Percentiles rank a stretch among this genome's conserved stretches.
Evolutionary conservation across 2,888 invertebrate genomes (phyloP).

Genomic region (Oxycera nigricornis): DNA sequence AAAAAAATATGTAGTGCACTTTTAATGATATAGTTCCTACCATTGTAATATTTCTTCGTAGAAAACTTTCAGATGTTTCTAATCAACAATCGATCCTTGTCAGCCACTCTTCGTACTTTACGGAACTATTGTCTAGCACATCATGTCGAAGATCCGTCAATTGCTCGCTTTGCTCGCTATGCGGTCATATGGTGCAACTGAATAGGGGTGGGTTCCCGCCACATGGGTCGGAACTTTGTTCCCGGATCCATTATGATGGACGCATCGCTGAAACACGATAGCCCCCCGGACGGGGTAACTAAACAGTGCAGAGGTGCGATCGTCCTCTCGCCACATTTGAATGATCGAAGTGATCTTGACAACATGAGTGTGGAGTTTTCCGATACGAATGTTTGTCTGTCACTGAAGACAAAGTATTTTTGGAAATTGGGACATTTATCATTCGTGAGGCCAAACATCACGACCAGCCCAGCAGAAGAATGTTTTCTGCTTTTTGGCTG

Average conservation of each 20-base stretch:
- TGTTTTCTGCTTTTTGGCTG: conserved; percentile 9
- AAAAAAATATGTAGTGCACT: too few species aligned
- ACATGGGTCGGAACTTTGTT: conserved; percentile 31
- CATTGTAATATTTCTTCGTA: too few species aligned
- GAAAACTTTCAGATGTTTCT: conserved; percentile 6
- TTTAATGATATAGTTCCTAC: too few species aligned
- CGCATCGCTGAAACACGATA: background rate
- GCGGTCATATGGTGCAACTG: conserved; percentile 2
- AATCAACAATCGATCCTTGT: conserved; percentile 11
- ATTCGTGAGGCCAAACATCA: background rate
- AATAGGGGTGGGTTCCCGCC: conserved; percentile 32
- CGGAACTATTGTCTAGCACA: conserved; percentile 30
- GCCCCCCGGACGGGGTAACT: conserved; percentile 23
- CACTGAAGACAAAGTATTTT: conserved; percentile 38
- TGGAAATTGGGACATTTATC: conserved; percentile 39
- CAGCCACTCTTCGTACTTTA: background rate
- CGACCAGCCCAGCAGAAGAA: conserved; percentile 1
- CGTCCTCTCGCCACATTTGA: background rate
- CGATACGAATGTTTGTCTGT: conserved; percentile 20
- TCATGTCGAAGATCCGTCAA: conserved; percentile 31
- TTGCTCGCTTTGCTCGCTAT: conserved; percentile 5
- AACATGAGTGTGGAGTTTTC: background rate
- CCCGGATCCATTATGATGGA: conserved; percentile 6
- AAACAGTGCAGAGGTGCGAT: background rate
- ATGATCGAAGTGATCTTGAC: conserved; percentile 7